Evolutionary conservation across 1,140 invertebrate species (phyloP).

Genomic region (Myzus persicae): DNA sequence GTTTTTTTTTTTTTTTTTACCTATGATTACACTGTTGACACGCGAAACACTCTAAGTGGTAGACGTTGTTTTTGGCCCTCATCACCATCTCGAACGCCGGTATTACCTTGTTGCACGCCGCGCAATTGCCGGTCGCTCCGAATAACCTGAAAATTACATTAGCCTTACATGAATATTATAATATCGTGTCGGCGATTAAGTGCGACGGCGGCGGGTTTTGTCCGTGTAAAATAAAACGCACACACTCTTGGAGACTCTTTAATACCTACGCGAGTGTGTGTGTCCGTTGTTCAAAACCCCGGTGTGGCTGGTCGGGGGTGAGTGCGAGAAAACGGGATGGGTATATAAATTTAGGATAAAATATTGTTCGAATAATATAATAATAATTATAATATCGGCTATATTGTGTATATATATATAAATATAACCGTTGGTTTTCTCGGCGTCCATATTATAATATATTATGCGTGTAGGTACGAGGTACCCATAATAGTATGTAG

Average conservation of each 20-base stretch:
- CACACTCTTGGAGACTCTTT: neutral
- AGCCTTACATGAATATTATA: conserved; percentile 38
- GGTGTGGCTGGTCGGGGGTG: neutral
- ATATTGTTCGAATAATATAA: neutral
- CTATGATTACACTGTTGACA: conserved; percentile 98
- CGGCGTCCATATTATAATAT: neutral
- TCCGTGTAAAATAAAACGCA: neutral
- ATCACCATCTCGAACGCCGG: conserved; percentile 99
- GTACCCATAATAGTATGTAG: no score
- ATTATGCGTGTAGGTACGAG: neutral
- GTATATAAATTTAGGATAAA: neutral
- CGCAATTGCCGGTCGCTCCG: conserved; percentile 90
- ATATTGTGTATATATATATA: neutral
- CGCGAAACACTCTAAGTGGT: conserved; percentile 97
- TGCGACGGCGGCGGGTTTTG: neutral
- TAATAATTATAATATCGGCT: neutral
- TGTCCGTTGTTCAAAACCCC: neutral
- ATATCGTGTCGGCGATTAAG: conserved; percentile 28
- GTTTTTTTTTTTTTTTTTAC: conserved; percentile 71
- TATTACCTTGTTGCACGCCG: conserved; percentile 94
- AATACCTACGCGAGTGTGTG: neutral
- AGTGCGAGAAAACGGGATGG: neutral
- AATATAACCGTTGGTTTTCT: neutral
- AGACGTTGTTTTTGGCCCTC: conserved; percentile 94
- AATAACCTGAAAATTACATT: conserved; percentile 71